A percentile compares a stretch with the other conserved stretches of the same genome.
phyloP scores from a whole-genome alignment of 2,113 vertebrate genomes.

The Mustelus asterias region DNA sequence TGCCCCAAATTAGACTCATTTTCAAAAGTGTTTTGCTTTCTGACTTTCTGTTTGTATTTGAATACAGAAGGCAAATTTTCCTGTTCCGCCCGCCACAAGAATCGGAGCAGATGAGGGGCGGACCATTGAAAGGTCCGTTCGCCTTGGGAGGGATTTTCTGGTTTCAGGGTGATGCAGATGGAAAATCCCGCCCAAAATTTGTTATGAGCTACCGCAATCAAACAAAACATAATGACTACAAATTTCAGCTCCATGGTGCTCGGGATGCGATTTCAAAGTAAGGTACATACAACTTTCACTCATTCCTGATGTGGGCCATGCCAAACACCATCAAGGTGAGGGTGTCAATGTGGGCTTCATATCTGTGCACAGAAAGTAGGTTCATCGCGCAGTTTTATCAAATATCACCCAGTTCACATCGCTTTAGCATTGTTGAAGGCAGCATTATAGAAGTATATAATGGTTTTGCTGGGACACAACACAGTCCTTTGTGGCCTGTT shows the following conservation, averaged over 20 bases:
- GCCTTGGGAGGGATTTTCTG: too few species aligned
- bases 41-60: not conserved
- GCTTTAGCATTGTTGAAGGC: not conserved
- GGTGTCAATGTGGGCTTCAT: not conserved
- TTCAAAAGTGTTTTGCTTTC: not conserved
- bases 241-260: not conserved
- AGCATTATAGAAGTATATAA: not conserved
- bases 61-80: too few species aligned
- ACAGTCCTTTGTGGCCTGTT: not conserved
- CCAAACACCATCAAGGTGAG: not conserved
- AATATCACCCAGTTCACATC: not conserved
- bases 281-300: not conserved
- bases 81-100: too few species aligned
- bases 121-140: too few species aligned
- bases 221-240: not conserved
- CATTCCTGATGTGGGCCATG: not conserved
- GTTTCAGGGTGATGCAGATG: too few species aligned
- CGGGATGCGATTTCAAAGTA: not conserved
- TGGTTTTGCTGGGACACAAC: not conserved
- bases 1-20: not conserved
- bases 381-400: not conserved
- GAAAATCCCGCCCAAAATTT: too few species aligned
- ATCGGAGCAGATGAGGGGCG: too few species aligned
- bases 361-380: not conserved
- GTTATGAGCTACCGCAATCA: not conserved